Evolutionary conservation across 1,140 invertebrate species (phyloP), one percentile per base, ranked within the genome.

Genomic region (Aricia agestis): DNA sequence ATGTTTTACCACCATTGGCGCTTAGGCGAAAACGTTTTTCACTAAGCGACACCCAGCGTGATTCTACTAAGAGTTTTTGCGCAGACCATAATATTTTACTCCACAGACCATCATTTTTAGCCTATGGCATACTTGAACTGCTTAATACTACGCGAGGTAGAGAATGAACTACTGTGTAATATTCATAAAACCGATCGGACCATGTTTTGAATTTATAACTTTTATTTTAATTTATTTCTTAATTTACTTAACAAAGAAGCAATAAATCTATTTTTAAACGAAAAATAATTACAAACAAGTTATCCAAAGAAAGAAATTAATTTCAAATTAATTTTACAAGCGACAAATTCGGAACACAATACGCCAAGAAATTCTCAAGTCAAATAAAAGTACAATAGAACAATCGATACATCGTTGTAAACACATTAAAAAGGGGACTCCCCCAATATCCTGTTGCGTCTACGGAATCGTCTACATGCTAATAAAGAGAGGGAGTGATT

Each of bases 381-480:
- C 88, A 90, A 90, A 90, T 90, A 90, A 88, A 86, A 87, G 82
- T 83, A 86, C 83, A 90, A 89, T 84, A 82, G 84, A 86, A 90
- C 86, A 90, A 90, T 90, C 86, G 85, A 89, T 90, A 89, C 83
- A 84, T 82, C 81, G 83, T 86, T 90, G 88, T 90, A 90, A 90
- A 90, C 88, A 90, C 88, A 90, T 90, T 90, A 90, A 87, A 82
- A 78, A 82, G 85, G 83, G 87, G 78, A 84, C 85, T 85, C 80
- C 69, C 74, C 80, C 80, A 83, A 85, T 85, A 87, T 86, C 85
- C 83, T 86, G 85, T 86, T 87, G 83, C 84, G 82, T 84, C 81
- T 82, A 80, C 82, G 61, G 66, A 80, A 78, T 75, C 76, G 84
- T 83, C 84, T 86, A 82, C 86, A 85, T 84, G 82, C 84, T 87